These are phyloP conservation scores for Lasioglossum calceatum DNA, from an alignment of 2,888 invertebrate genomes.

Conservation along the genomic window DNA sequence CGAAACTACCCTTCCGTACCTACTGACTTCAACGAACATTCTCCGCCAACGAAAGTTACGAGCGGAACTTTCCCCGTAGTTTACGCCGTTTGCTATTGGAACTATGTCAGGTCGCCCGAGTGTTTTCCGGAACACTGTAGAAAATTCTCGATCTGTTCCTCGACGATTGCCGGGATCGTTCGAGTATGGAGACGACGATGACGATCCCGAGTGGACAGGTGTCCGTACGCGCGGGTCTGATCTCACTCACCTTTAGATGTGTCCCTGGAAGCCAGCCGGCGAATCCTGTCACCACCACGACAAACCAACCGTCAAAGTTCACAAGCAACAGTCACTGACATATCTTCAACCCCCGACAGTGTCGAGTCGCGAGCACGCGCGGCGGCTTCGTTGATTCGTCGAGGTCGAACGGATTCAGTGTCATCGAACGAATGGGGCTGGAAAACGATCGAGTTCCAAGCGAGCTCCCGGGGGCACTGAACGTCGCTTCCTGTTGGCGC, in stretches of 20 bases:
- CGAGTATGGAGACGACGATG: neutral
- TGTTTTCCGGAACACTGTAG: slow-evolving; percentile 52
- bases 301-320: slow-evolving; percentile 78
- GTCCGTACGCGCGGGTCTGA: neutral
- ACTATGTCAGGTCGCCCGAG: slow-evolving; percentile 60
- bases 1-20: neutral
- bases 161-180: neutral
- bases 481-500: slow-evolving; percentile 11
- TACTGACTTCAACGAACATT: neutral
- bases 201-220: neutral
- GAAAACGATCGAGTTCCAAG: slow-evolving; percentile 20
- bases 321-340: slow-evolving; percentile 78
- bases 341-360: slow-evolving; percentile 59
- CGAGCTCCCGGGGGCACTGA: slow-evolving; percentile 18
- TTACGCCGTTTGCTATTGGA: slow-evolving; percentile 46
- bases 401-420: neutral
- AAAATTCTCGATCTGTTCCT: slow-evolving; percentile 17
- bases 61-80: slow-evolving; percentile 33
- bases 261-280: slow-evolving; percentile 64
- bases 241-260: slow-evolving; percentile 70
- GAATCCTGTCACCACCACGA: slow-evolving; percentile 65
- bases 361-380: slow-evolving; percentile 39
- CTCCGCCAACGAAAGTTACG: neutral
- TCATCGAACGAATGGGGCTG: slow-evolving; percentile 4
- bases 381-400: slow-evolving; percentile 8